These are phyloP conservation scores for Apodemus agrarius DNA, from an alignment of 2,797 vertebrate species.

Conservation along the genomic window DNA sequence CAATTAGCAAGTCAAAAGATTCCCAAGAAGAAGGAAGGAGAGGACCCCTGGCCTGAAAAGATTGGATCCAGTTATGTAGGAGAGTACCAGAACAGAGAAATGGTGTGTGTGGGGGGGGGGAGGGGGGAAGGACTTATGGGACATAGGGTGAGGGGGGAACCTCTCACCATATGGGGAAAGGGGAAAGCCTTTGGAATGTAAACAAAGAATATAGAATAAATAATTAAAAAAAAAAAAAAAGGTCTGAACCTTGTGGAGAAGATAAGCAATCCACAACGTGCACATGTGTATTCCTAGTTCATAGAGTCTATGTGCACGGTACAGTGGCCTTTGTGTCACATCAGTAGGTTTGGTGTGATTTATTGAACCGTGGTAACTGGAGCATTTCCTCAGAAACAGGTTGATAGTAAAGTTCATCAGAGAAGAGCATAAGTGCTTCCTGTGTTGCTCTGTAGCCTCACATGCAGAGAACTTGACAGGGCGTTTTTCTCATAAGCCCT, in stretches of 20 bases:
- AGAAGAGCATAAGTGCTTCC: constrained; percentile 48
- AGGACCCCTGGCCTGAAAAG: too few species aligned
- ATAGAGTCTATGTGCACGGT: not conserved
- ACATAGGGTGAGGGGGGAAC: too few species aligned
- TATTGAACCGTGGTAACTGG: constrained; percentile 43
- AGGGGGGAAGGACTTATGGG: too few species aligned
- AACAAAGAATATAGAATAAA: too few species aligned
- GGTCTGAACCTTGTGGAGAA: not conserved
- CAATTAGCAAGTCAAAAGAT: too few species aligned
- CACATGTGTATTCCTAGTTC: not conserved
- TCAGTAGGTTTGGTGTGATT: not conserved
- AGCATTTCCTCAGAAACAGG: constrained; percentile 45
- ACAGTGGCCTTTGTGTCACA: constrained; percentile 43
- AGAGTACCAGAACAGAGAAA: too few species aligned
- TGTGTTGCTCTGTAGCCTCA: constrained; percentile 26
- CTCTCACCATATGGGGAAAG: too few species aligned
- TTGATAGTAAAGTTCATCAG: constrained; percentile 33
- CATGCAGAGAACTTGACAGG: not conserved
- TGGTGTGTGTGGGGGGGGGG: too few species aligned
- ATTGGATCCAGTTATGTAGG: too few species aligned
- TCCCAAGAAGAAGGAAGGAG: too few species aligned
- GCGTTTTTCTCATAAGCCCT: not conserved
- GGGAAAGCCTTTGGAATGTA: too few species aligned
- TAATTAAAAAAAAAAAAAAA: too few species aligned
- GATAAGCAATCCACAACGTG: not conserved